These are phyloP conservation scores for Zosterops hypoxanthus DNA, from an alignment of 2,113 vertebrate genomes.

Conservation along the genomic window DNA sequence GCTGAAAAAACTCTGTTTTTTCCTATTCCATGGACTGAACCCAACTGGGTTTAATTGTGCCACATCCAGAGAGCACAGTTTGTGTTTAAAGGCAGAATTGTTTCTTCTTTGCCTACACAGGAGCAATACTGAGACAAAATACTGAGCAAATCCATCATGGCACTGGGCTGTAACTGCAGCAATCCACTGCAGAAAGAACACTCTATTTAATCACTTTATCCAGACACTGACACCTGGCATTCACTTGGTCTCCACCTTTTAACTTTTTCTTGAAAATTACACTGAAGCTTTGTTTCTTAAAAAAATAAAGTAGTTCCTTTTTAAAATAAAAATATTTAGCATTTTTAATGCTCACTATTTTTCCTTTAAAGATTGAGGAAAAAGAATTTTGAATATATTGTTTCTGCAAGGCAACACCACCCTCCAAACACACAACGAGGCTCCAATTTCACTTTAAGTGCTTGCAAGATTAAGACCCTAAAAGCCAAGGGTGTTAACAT, in stretches of 20 bases:
- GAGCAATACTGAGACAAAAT: background rate
- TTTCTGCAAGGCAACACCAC: background rate
- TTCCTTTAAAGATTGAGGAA: background rate
- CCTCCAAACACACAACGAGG: background rate
- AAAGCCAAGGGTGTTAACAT: background rate
- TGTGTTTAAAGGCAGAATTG: background rate
- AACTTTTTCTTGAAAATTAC: background rate
- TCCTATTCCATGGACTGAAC: accelerated
- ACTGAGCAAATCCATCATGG: background rate
- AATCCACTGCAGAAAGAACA: background rate
- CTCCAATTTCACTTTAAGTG: background rate
- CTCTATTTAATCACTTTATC: background rate
- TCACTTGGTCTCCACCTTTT: background rate
- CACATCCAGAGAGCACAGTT: background rate
- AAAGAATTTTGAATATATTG: background rate
- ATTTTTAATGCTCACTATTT: background rate
- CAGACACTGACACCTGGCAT: background rate
- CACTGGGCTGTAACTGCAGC: background rate
- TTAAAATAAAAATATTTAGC: background rate
- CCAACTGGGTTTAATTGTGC: background rate
- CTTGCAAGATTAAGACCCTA: background rate
- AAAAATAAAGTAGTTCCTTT: background rate
- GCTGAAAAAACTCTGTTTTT: background rate
- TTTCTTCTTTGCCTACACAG: background rate
- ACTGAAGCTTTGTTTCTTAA: background rate